Evolutionary conservation across 64 coral and sea anemone genomes (phyloP), one percentile per base, ranked within the genome.

Genomic region (Anthopleura sola): DNA sequence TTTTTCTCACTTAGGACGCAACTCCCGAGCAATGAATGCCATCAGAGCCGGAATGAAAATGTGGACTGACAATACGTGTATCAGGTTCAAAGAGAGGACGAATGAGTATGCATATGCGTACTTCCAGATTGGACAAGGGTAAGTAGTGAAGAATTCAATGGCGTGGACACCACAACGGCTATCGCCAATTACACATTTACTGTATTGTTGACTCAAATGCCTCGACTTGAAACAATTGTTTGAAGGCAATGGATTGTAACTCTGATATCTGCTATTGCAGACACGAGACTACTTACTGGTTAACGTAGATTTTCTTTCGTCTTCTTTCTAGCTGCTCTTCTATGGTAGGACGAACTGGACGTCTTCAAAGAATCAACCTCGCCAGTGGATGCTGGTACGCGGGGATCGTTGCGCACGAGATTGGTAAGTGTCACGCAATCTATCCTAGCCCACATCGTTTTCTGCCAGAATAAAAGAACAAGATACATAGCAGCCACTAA

Each of bases 281-380:
- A n/a, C n/a, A n/a, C n/a, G n/a, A n/a, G n/a, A n/a, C n/a, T n/a
- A n/a, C n/a, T n/a, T n/a, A n/a, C n/a, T n/a, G n/a, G n/a, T n/a
- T n/a, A n/a, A n/a, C n/a, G n/a, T n/a, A n/a, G n/a, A n/a, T n/a
- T n/a, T n/a, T n/a, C n/a, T n/a, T n/a, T n/a, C n/a, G n/a, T n/a
- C n/a, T n/a, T n/a, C n/a, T n/a, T 21, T 36, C n/a, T n/a, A 93
- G 91, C 0, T 93, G 91, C 26, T 93, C 91, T 28, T 93, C 91
- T 2, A 55, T 60, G 14, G 91, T 93, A 0, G 91, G 91, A 5
- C 75, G 82, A 83, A 78, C 14, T 6, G 86, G 91, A 2, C 33
- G 86, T 1, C 48, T 50, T 26, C 91, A 93, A 55, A 36, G 23
- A 20, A 93, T 93, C 13, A 88, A 68, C 7, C 71, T 93, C 19